phyloP scores from a whole-genome alignment of 1,140 invertebrate genomes.

The Papilio polytes region DNA sequence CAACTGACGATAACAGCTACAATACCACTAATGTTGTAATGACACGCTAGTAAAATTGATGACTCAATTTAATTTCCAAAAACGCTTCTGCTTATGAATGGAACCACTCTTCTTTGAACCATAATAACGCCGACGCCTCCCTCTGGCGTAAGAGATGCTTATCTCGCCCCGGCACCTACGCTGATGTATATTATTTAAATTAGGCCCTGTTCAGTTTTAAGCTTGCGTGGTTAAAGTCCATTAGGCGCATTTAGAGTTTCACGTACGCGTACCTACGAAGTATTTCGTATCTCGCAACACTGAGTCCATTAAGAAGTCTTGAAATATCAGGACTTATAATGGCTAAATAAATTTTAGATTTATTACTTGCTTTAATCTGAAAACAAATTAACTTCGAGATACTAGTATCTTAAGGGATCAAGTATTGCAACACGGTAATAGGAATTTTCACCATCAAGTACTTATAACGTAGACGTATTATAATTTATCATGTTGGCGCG shows the following conservation, averaged over 20 bases:
- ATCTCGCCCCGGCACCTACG: constrained; percentile 39
- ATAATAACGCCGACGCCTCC: constrained; percentile 29
- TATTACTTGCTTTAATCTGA: background rate
- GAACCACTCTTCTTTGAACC: no score
- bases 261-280: background rate
- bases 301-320: background rate
- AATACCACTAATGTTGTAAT: background rate
- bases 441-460: no score
- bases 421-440: background rate
- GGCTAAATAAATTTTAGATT: background rate
- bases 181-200: constrained; percentile 40
- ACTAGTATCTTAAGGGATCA: background rate
- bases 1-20: no score
- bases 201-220: constrained; percentile 28
- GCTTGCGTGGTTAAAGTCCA: constrained; percentile 33
- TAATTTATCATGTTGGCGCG: no score
- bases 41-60: background rate
- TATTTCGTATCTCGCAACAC: constrained; percentile 7
- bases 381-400: background rate
- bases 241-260: constrained; percentile 28
- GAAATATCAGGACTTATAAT: background rate
- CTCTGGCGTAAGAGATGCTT: constrained; percentile 34
- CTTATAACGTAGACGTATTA: no score
- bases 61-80: background rate
- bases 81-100: constrained; percentile 27